Conservation (phyloP, 2,113 vertebrate species). For the Eidolon helvum region DNA sequence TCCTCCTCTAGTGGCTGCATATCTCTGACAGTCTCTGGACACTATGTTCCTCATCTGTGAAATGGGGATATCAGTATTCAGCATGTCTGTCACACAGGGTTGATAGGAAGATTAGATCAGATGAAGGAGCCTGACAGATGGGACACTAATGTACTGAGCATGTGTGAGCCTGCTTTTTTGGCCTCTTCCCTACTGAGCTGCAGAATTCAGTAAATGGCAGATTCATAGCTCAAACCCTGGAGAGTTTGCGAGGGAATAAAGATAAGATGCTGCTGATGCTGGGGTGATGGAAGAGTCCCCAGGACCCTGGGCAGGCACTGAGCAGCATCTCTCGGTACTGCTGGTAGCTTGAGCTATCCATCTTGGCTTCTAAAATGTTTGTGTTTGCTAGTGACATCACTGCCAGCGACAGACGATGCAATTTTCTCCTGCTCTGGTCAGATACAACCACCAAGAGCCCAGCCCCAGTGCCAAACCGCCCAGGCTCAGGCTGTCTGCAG, state of each 20-base stretch:
- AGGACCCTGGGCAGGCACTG: not conserved
- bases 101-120: not conserved
- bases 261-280: not conserved
- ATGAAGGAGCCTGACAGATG: not conserved
- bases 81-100: not conserved
- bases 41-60: not conserved
- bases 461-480: not conserved
- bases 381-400: slow-evolving; percentile 2
- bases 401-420: slow-evolving; percentile 58
- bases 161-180: not conserved
- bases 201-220: not conserved
- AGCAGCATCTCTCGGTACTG: slow-evolving; percentile 25
- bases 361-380: slow-evolving; percentile 37
- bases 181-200: not conserved
- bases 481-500: not conserved
- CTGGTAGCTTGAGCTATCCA: not conserved
- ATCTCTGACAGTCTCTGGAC: not conserved
- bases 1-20: not conserved
- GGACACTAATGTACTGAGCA: fast-evolving
- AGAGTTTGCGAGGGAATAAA: not conserved
- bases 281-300: slow-evolving; percentile 18
- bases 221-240: not conserved
- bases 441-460: not conserved
- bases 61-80: not conserved
- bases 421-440: slow-evolving; percentile 45